phyloP scores from a whole-genome alignment of 2,797 vertebrate genomes.

The Bryconaethiops microstoma region DNA sequence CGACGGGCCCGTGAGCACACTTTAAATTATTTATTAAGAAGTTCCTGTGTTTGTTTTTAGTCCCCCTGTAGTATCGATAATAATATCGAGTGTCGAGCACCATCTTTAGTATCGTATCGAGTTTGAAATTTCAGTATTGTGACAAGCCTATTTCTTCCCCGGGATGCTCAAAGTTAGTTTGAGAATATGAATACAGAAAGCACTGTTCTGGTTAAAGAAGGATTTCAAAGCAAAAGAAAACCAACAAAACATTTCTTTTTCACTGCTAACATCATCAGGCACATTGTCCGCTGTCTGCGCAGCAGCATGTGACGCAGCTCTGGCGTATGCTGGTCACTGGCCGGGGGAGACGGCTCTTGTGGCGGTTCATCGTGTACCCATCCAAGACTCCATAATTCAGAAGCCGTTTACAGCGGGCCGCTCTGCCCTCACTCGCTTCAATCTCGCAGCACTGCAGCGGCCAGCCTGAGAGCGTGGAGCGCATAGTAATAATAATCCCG shows the following conservation, averaged over 20 bases:
- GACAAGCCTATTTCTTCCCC: too few relatives aligned
- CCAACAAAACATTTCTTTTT: background rate
- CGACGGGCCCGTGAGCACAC: too few relatives aligned
- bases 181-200: background rate
- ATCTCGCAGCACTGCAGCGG: conserved; percentile 37
- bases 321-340: background rate
- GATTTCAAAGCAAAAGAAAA: background rate
- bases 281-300: background rate
- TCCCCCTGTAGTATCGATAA: too few relatives aligned
- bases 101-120: too few relatives aligned
- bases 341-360: background rate
- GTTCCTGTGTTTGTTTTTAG: too few relatives aligned
- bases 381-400: conserved; percentile 21
- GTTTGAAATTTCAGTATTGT: too few relatives aligned
- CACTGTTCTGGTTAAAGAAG: background rate
- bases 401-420: conserved; percentile 19
- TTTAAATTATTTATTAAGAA: too few relatives aligned
- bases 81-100: too few relatives aligned
- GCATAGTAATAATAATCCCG: conserved; percentile 58
- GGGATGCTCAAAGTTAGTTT: background rate
- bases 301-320: background rate
- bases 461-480: conserved; percentile 38
- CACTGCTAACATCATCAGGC: background rate
- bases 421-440: conserved; percentile 29
- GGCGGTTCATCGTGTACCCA: conserved; percentile 20